Percentiles rank a stretch among this genome's conserved stretches.
Conservation (phyloP, 2,888 invertebrate species). For the Rhogogaster chlorosoma region DNA sequence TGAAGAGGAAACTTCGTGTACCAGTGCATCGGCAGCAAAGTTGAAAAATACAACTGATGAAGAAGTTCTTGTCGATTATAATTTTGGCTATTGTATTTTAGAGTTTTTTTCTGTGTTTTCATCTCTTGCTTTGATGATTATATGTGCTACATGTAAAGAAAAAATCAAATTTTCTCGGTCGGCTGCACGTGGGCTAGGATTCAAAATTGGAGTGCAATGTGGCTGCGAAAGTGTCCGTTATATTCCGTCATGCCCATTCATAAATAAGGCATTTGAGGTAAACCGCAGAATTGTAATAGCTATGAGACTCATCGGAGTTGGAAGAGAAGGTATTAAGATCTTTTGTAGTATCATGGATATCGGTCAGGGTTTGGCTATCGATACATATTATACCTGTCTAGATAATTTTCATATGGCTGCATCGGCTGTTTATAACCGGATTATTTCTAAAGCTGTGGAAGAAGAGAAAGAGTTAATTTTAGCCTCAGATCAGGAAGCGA, state of each 20-base stretch:
- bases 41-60: no score
- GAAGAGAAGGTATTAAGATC: conserved; percentile 40
- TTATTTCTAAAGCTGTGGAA: conserved; percentile 42
- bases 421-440: conserved; percentile 25
- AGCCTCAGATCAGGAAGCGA: conserved; percentile 35
- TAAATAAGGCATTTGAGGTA: conserved; percentile 52
- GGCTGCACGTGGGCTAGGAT: conserved; percentile 49
- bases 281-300: conserved; percentile 52
- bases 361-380: background rate
- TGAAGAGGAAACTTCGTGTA: no score
- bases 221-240: conserved; percentile 34
- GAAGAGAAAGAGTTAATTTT: conserved; percentile 50
- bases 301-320: conserved; percentile 53
- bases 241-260: conserved; percentile 41
- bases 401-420: conserved; percentile 17
- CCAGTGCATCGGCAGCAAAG: no score
- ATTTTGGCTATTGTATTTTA: no score
- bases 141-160: conserved; percentile 46
- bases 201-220: conserved; percentile 54
- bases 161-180: conserved; percentile 47
- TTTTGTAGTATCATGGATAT: conserved; percentile 49
- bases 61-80: no score
- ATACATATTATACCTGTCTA: background rate
- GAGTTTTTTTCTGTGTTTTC: no score
- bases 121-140: no score